Conservation (phyloP, 1,140 invertebrate species). For the Brachionus asplanchnoidis region DNA sequence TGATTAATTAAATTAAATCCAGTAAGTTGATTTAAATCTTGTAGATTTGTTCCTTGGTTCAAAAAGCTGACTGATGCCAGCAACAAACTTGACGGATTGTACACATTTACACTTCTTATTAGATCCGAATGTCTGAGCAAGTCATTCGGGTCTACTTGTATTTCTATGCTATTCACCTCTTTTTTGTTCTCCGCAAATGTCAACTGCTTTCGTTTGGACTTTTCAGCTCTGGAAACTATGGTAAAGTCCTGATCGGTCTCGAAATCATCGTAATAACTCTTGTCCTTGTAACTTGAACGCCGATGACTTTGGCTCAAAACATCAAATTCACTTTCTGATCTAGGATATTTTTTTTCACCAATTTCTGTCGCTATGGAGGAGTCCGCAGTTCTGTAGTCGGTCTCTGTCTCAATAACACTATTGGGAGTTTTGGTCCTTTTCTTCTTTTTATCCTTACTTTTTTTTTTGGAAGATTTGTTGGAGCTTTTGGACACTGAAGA, state of each 20-base stretch:
- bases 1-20: slow-evolving; percentile 40
- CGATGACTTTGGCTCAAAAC: not conserved
- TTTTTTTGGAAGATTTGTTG: not conserved
- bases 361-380: slow-evolving; percentile 16
- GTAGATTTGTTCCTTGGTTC: not conserved
- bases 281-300: not conserved
- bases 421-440: not conserved
- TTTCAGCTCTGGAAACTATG: not conserved
- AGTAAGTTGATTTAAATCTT: slow-evolving; percentile 38
- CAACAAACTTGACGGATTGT: not conserved
- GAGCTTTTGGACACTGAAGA: slow-evolving; percentile 27
- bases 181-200: not conserved
- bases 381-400: not conserved
- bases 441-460: not conserved
- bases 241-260: slow-evolving; percentile 12
- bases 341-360: not conserved
- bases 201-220: not conserved
- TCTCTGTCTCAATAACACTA: slow-evolving; percentile 8
- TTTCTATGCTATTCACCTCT: not conserved
- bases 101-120: not conserved
- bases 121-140: slow-evolving; percentile 29
- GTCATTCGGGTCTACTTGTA: slow-evolving; percentile 24
- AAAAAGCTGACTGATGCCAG: not conserved
- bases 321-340: not conserved
- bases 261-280: slow-evolving; percentile 32